Conservation (phyloP, 2,113 vertebrate species). For the Prolemur simus region DNA sequence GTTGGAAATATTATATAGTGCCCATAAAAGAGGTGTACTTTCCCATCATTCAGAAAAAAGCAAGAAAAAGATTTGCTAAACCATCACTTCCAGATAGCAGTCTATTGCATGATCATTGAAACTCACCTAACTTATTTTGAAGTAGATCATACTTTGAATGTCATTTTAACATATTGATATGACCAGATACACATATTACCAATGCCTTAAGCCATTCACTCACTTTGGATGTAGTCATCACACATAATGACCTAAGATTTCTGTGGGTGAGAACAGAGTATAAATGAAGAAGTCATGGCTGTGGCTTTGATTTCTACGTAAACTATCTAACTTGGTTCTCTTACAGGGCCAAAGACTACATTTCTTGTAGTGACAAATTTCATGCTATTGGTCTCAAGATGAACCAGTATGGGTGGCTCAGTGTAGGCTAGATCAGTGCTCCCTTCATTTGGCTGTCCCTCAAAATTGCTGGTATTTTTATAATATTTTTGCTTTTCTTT, state of each 20-base stretch:
- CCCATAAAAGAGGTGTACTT: slow-evolving; percentile 57
- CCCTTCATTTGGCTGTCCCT: not conserved
- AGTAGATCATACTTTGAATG: not conserved
- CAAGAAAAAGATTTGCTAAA: slow-evolving; percentile 59
- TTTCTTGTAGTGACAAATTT: not conserved
- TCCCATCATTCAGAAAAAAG: slow-evolving; percentile 46
- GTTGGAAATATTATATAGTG: slow-evolving; percentile 53
- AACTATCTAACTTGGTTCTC: not conserved
- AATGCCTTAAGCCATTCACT: not conserved
- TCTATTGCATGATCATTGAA: not conserved
- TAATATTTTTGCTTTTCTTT: not conserved
- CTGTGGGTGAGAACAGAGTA: not conserved
- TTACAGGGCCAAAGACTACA: not conserved
- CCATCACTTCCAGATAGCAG: slow-evolving; percentile 17
- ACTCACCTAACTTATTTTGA: slow-evolving; percentile 41
- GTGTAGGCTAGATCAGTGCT: not conserved
- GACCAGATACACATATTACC: not conserved
- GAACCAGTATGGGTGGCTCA: not conserved
- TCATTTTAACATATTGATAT: slow-evolving; percentile 30
- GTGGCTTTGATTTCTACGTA: not conserved
- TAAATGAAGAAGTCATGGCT: not conserved
- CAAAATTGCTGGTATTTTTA: not conserved
- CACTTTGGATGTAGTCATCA: not conserved
- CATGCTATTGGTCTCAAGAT: not conserved
- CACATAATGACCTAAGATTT: not conserved